Evolutionary conservation across 2,888 invertebrate species (phyloP), one percentile per base, ranked within the genome.

Genomic region (Archips crataeganus): DNA sequence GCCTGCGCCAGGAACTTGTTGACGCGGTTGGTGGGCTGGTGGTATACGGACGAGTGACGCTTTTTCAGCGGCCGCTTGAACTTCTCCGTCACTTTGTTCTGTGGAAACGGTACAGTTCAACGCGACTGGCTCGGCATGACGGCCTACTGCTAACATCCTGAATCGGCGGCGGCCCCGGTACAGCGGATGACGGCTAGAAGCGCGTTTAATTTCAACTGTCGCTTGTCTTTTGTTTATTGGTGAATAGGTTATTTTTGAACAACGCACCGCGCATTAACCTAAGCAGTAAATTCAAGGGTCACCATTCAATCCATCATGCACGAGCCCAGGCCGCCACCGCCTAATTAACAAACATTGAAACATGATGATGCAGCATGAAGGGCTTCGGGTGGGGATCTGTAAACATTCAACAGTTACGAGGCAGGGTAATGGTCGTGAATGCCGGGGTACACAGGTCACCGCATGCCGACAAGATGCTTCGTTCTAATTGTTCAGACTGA

Each of bases 1-100:
- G 98, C 98, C 92, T 98, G 98, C 75, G 98, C 97, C 83, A 98
- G 95, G 92, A 97, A 98, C 89, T 98, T 98, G 95, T 98, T 98
- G 74, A 98, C 98, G 79, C 98, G 96, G 93, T 98, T 98, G 51
- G 97, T 97, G 49, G 98, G 98, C 91, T 98, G 98, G 93, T 98
- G 97, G 90, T 97, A 97, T 77, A 97, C 97, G 87, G 97, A 97
- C 80, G 97, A 97, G 91, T 97, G 97, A 81, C 98, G 96, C 94
- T 98, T 98, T 91, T 98, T 97, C 92, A 98, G 96, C 69, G 98
- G 98, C 85, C 98, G 95, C 93, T 98, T 97, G 89, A 98, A 97
- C 90, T 97, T 97, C 91, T 98, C 98, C 77, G 97, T 97, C 79
- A 98, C 97, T 95, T 97, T 97, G 82, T 97, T 97, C 97, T 97